phyloP scores from a whole-genome alignment of 2,888 invertebrate genomes.

The Leptothorax acervorum region DNA sequence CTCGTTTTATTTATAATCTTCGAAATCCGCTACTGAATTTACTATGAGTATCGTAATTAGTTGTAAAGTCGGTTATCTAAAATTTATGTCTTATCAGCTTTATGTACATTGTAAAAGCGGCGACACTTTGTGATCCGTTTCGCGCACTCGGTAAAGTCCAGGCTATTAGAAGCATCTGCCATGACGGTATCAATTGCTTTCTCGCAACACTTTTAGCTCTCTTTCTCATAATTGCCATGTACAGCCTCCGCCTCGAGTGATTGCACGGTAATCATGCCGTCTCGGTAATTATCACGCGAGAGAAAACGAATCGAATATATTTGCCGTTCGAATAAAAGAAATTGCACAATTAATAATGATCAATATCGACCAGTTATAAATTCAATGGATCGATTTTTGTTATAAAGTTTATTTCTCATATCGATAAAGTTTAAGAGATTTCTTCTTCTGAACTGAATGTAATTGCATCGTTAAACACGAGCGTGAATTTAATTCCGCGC shows the following conservation, averaged over 20 bases:
- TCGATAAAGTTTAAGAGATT: neutral
- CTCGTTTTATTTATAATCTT: neutral
- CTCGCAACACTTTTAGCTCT: conserved; percentile 37
- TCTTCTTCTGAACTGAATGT: neutral
- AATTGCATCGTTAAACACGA: neutral
- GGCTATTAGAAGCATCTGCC: conserved; percentile 37
- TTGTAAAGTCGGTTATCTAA: neutral
- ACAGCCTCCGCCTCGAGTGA: conserved; percentile 41
- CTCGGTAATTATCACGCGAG: conserved; percentile 67
- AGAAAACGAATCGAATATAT: conserved; percentile 66
- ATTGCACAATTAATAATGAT: conserved; percentile 69
- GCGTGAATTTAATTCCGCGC: conserved; percentile 5
- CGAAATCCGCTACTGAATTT: neutral
- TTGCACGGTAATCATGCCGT: conserved; percentile 52
- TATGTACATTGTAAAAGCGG: neutral
- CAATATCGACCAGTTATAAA: conserved; percentile 50
- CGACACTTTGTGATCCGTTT: conserved; percentile 5
- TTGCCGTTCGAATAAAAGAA: conserved; percentile 58
- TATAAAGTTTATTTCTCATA: conserved; percentile 32
- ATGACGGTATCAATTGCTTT: conserved; percentile 28
- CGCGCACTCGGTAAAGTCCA: neutral
- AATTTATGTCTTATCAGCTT: neutral
- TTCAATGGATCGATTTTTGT: conserved; percentile 21
- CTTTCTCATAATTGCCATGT: conserved; percentile 60
- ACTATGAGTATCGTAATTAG: neutral